phyloP scores from a whole-genome alignment of 2,888 invertebrate species.

The Dicranocentrus wangi region DNA sequence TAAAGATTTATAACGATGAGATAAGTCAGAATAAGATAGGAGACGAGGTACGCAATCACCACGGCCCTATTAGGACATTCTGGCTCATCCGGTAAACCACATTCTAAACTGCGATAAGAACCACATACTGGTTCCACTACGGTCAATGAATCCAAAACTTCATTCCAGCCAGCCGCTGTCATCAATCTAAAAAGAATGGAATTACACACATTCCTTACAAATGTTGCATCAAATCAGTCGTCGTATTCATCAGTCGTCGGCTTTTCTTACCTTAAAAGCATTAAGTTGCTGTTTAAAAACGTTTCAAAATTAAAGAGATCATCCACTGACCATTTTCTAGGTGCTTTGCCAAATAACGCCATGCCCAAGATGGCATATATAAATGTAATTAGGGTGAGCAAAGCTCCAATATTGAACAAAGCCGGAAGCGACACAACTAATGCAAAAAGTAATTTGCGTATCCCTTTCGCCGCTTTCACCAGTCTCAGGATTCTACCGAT shows the following conservation, averaged over 20 bases:
- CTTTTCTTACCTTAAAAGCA: conserved; percentile 83
- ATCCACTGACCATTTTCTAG: conserved; percentile 90
- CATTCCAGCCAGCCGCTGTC: conserved; percentile 98
- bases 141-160: conserved; percentile 93
- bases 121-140: conserved; percentile 74
- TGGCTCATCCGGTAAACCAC: conserved; percentile 76
- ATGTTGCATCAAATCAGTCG: too few species aligned
- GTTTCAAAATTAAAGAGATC: conserved; percentile 98
- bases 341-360: conserved; percentile 94
- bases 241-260: neutral
- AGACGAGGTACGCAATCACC: conserved; percentile 93
- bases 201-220: too few species aligned
- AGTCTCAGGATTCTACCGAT: conserved; percentile 97
- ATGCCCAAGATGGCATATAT: conserved; percentile 98
- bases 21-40: conserved; percentile 95
- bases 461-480: conserved; percentile 98
- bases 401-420: conserved; percentile 94
- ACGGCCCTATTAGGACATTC: conserved; percentile 92
- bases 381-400: conserved; percentile 93
- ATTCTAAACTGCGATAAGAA: conserved; percentile 69
- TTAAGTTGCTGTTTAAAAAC: conserved; percentile 93
- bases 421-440: conserved; percentile 95
- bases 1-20: conserved; percentile 99
- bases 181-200: conserved; percentile 80
- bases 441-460: conserved; percentile 94